A percentile compares a stretch with the other conserved stretches of the same genome.
These are phyloP conservation scores for Avahi laniger DNA, from an alignment of 2,797 vertebrate genomes.

Conservation along the genomic window DNA sequence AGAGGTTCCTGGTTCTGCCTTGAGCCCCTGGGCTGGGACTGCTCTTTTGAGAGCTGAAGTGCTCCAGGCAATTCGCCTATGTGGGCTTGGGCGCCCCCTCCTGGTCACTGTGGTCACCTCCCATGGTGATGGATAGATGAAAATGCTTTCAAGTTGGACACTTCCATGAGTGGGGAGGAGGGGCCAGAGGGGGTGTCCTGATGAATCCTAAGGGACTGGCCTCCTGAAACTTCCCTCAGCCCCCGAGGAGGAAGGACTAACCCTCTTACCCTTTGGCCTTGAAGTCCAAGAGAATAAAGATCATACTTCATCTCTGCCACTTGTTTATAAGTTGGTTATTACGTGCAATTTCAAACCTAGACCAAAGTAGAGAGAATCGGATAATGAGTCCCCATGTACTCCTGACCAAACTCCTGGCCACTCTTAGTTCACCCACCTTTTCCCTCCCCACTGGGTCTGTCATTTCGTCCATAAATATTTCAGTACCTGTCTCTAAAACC, in stretches of 20 bases:
- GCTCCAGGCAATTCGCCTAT: conserved; percentile 10
- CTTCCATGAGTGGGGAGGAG: neutral
- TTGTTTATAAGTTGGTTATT: neutral
- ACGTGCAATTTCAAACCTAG: neutral
- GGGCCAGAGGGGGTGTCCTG: neutral
- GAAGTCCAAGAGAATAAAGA: conserved; percentile 28
- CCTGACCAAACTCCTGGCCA: neutral
- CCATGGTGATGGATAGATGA: conserved; percentile 50
- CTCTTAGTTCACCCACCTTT: neutral
- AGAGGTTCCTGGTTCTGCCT: conserved; percentile 45
- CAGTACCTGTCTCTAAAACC: neutral
- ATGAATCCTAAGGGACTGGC: neutral
- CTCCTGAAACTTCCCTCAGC: neutral
- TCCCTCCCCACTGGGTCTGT: neutral
- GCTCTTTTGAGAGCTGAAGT: neutral
- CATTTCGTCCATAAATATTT: neutral
- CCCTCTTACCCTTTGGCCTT: neutral
- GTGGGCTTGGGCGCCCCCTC: conserved; percentile 69
- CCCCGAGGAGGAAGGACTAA: neutral
- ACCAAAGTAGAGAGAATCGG: neutral
- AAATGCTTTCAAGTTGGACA: neutral
- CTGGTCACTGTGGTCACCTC: conserved; percentile 40
- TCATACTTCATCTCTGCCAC: neutral
- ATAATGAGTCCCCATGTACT: neutral
- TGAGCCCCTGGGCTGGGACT: neutral